phyloP scores from a whole-genome alignment of 2,797 vertebrate species.

The Sparus aurata region DNA sequence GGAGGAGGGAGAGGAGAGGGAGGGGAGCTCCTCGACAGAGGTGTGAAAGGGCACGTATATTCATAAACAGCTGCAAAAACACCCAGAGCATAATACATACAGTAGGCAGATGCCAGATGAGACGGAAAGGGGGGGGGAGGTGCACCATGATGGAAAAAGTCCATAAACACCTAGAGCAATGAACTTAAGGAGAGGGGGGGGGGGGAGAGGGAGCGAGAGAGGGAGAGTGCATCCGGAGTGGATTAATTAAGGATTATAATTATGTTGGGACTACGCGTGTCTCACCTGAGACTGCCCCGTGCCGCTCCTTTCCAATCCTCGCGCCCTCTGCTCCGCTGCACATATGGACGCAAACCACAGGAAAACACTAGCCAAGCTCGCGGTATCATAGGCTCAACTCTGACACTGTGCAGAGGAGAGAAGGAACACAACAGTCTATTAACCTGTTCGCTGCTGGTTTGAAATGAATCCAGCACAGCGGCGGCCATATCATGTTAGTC shows the following conservation, averaged over 20 bases:
- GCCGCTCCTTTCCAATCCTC: constrained; percentile 63
- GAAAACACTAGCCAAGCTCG: constrained; percentile 70
- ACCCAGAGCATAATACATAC: constrained; percentile 70
- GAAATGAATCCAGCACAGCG: constrained; percentile 29
- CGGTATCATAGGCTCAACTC: constrained; percentile 67
- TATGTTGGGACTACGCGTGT: constrained; percentile 80
- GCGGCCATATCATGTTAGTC: background rate
- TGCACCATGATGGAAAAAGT: constrained; percentile 65
- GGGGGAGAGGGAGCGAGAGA: constrained; percentile 35
- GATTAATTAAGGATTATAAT: constrained; percentile 88
- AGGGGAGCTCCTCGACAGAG: constrained; percentile 55
- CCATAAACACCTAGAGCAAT: constrained; percentile 70
- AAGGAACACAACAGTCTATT: constrained; percentile 45
- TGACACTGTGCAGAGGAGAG: constrained; percentile 47
- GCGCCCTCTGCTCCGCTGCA: constrained; percentile 75
- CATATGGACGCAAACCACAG: constrained; percentile 72
- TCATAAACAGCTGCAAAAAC: constrained; percentile 79
- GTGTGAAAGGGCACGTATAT: constrained; percentile 78
- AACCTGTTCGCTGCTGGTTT: constrained; percentile 45
- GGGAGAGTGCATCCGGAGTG: constrained; percentile 72
- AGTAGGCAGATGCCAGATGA: constrained; percentile 70
- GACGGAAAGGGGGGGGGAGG: constrained; percentile 51
- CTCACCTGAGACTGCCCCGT: constrained; percentile 83
- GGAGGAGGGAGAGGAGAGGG: background rate
- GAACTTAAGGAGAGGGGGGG: constrained; percentile 42